Evolutionary conservation across 2,113 vertebrate species (phyloP), one percentile per base, ranked within the genome.

Genomic region (Lonchura striata): DNA sequence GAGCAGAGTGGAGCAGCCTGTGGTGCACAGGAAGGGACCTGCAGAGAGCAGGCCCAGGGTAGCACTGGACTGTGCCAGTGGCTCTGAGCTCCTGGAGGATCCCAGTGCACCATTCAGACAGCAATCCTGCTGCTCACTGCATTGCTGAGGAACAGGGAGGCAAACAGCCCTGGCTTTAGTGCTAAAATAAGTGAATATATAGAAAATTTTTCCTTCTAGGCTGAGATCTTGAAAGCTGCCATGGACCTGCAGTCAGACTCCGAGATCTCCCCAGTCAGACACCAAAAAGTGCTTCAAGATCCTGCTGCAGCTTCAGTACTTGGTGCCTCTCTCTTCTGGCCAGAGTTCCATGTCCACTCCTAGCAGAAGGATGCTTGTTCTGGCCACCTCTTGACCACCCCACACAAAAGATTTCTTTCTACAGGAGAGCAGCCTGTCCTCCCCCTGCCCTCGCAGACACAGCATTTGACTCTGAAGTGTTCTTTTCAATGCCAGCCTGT

Each of bases 291-390:
- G 22, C 44, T 41, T 1, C 31, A 54, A 78, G 25, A 56, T n/a
- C 28, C 49, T 5, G 0, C 30, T 19, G 37, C 15, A 28, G 15
- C 39, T 66, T 39, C 23, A 19, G 28, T 1, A 42, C 33, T 0
- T 11, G 11, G 13, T 24, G 23, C 70, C 44, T 41, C 10, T 42
- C 11, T 50, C n/a, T 27, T 9, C 60, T 71, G 17, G 11, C 10
- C 31, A 15, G 42, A 39, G 16, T 27, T 60, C 52, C 35, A 7
- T 47, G 31, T 8, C 28, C 10, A 3, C 14, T 47, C 30, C 41
- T 72, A 79, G 66, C 13, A 64, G 7, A 60, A 35, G 41, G 39
- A 69, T 24, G 23, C 22, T 69, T 44, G 20, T 24, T 72, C 28
- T 24, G 64, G 13, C 24, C 54, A 31, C 6, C 28, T 57, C 46